phyloP scores from a whole-genome alignment of 2,113 vertebrate species.

The Eptesicus fuscus region DNA sequence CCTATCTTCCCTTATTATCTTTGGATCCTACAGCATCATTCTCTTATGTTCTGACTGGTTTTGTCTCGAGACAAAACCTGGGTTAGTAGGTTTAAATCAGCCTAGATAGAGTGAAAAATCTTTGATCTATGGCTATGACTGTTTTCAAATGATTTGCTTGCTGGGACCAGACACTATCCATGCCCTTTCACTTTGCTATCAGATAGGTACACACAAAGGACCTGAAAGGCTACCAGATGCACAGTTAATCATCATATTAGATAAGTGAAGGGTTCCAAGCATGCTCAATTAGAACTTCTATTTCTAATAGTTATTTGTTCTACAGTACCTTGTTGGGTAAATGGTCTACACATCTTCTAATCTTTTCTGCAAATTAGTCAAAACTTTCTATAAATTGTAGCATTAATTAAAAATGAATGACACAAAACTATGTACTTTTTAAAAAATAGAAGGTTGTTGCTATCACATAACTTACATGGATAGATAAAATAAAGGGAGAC shows the following conservation, averaged over 20 bases:
- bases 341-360: slow-evolving; percentile 53
- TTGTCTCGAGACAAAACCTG: slow-evolving; percentile 79
- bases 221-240: slow-evolving; percentile 84
- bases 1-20: slow-evolving; percentile 88
- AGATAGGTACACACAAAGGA: slow-evolving; percentile 86
- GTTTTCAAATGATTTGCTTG: slow-evolving; percentile 93
- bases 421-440: not conserved
- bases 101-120: slow-evolving; percentile 84
- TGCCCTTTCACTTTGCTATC: slow-evolving; percentile 88
- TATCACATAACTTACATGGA: not conserved
- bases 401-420: not conserved
- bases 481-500: slow-evolving; percentile 15
- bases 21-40: slow-evolving; percentile 84
- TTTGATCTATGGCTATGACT: slow-evolving; percentile 92
- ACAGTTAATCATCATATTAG: slow-evolving; percentile 84
- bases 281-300: slow-evolving; percentile 71
- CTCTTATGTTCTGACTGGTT: slow-evolving; percentile 85
- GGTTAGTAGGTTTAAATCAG: slow-evolving; percentile 82
- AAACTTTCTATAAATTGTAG: slow-evolving; percentile 23
- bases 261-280: slow-evolving; percentile 71
- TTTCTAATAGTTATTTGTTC: slow-evolving; percentile 71
- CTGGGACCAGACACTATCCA: slow-evolving; percentile 91
- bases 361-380: slow-evolving; percentile 6
- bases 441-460: not conserved
- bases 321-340: slow-evolving; percentile 56